Conservation (phyloP, 2,888 invertebrate species). For the Sminthurinus aureus region DNA sequence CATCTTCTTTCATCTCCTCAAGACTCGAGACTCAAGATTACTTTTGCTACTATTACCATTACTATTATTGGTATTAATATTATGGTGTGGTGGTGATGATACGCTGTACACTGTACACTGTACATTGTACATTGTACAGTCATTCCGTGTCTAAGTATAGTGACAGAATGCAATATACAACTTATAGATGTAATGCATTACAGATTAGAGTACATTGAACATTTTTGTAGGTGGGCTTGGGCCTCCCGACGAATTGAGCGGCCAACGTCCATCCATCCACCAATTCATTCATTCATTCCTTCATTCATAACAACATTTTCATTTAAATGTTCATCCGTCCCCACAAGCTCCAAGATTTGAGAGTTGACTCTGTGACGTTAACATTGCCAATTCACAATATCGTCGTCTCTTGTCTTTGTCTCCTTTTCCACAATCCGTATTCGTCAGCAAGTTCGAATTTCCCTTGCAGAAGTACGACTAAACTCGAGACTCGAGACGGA, state of each 20-base stretch:
- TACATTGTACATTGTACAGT: no score
- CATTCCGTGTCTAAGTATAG: background rate
- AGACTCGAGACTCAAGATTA: background rate
- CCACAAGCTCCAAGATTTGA: conserved; percentile 10
- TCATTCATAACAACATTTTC: background rate
- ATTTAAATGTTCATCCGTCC: conserved; percentile 33
- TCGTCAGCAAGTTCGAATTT: background rate
- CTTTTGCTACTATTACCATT: no score
- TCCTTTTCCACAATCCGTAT: background rate
- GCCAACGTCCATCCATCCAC: conserved; percentile 24
- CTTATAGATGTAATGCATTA: no score
- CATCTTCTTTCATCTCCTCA: background rate
- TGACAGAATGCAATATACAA: background rate
- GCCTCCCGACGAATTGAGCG: background rate
- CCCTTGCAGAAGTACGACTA: background rate
- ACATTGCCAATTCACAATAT: no score
- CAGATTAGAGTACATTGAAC: background rate
- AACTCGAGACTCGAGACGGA: background rate
- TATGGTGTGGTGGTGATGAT: background rate
- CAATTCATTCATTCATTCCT: background rate
- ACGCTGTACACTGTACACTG: no score
- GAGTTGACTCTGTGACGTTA: no score
- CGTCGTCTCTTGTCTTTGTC: background rate
- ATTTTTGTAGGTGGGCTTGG: conserved; percentile 26
- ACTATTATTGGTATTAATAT: background rate